phyloP scores from a whole-genome alignment of 2,797 vertebrate genomes.

The Valencia hispanica region DNA sequence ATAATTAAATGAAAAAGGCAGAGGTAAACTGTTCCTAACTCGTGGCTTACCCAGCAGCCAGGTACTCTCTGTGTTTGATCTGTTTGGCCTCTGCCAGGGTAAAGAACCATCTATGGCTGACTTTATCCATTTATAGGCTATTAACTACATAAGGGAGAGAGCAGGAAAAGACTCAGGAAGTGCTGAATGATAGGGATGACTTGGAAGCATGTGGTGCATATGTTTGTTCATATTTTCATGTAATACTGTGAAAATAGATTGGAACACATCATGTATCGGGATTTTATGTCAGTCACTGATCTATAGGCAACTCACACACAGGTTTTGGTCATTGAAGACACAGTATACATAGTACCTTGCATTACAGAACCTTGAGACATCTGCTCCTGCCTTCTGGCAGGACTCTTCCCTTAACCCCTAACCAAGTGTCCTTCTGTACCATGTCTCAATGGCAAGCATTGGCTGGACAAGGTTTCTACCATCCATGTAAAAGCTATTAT shows the following conservation, averaged over 20 bases:
- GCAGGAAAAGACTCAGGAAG: slow-evolving; percentile 21
- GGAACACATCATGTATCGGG: not conserved
- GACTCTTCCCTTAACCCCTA: not conserved
- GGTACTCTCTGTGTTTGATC: slow-evolving; percentile 67
- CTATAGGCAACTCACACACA: no score
- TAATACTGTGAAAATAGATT: not conserved
- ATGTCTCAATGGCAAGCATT: not conserved
- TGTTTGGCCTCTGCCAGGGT: slow-evolving; percentile 75
- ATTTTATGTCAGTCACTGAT: no score
- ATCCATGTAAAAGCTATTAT: not conserved
- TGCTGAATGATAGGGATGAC: slow-evolving; percentile 20
- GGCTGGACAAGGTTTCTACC: not conserved
- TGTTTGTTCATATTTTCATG: not conserved
- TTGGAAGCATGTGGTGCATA: not conserved
- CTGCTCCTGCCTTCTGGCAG: not conserved
- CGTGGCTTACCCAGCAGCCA: slow-evolving; percentile 41
- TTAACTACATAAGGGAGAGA: slow-evolving; percentile 34
- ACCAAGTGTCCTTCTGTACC: not conserved
- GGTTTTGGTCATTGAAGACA: no score
- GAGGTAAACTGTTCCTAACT: slow-evolving; percentile 49
- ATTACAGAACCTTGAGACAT: not conserved
- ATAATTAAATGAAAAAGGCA: not conserved
- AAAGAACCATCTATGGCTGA: slow-evolving; percentile 89
- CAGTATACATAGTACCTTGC: not conserved
- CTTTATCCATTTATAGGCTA: slow-evolving; percentile 72